Evolutionary conservation across 2,797 vertebrate genomes (phyloP), one percentile per base, ranked within the genome.

Genomic region (Gobionotothen gibberifrons): DNA sequence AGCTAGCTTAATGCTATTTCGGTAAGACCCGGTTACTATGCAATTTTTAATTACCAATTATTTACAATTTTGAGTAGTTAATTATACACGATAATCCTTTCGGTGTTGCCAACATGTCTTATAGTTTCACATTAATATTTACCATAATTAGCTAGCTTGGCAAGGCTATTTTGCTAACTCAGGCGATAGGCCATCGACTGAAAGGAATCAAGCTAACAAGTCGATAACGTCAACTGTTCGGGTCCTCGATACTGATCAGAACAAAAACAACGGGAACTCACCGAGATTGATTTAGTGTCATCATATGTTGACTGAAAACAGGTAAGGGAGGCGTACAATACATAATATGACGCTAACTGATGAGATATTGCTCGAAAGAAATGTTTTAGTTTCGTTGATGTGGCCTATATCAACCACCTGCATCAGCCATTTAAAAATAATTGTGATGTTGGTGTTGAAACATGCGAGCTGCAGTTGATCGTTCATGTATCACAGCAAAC

Each of bases 251-350:
- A 73, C 49, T 53, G 57, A 4, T 67, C 53, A 16, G 42, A 75
- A 44, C 49, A 40, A 55, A 74, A 3, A 80, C 62, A 74, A 63
- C 72, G 69, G 57, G 58, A 71, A 22, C 32, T 67, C 48, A 0
- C 76, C 54, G 58, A 79, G 44, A 55, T 67, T 49, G 63, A 85
- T 74, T 64, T 40, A 77, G 46, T 62, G 59, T 73, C 76, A 76
- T 87, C 90, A 84, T 82, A 95, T 95, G 94, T 92, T 95, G 87
- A 93, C 94, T 74, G 94, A 94, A 87, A 94, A 80, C 87, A 94
- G 94, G 94, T 94, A 65, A 89, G 90, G 3, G 19, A 71, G 29
- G 2, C 4, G 5, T 26, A 1, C 2, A 22, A 1, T 10, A 26
- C 16, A 54, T 4, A 1, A 39, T 56, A 16, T 58, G 17, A 16